phyloP scores from a whole-genome alignment of 2,113 vertebrate species.

The Geothlypis trichas region DNA sequence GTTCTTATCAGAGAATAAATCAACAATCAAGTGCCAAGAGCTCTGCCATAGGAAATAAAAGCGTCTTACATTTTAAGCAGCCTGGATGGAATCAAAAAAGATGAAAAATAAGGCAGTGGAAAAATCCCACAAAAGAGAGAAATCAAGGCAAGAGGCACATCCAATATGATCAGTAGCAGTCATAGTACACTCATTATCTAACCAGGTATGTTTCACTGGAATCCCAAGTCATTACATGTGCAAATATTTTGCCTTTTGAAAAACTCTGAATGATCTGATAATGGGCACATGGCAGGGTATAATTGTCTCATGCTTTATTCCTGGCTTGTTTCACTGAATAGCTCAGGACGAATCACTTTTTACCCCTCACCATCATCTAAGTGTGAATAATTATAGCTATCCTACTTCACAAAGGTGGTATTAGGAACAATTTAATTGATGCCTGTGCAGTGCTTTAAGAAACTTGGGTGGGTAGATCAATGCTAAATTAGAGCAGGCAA shows the following conservation, averaged over 20 bases:
- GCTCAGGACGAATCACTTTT: not conserved
- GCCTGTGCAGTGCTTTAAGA: slow-evolving; percentile 24
- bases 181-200: not conserved
- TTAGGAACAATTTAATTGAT: slow-evolving; percentile 52
- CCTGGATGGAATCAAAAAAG: not conserved
- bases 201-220: not conserved
- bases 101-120: not conserved
- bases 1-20: not conserved
- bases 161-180: not conserved
- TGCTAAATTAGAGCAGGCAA: slow-evolving; percentile 52
- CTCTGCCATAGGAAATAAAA: not conserved
- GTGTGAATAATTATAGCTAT: slow-evolving; percentile 46
- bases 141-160: not conserved
- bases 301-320: slow-evolving; percentile 14
- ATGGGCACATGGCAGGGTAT: not conserved
- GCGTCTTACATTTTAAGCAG: not conserved
- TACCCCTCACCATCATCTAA: not conserved
- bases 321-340: not conserved
- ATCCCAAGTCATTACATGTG: not conserved
- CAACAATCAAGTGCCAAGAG: not conserved
- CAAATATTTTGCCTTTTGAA: slow-evolving; percentile 50
- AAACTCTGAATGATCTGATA: slow-evolving; percentile 23
- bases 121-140: not conserved
- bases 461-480: slow-evolving; percentile 64
- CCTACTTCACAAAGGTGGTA: slow-evolving; percentile 30